Conservation (phyloP, 2,888 invertebrate genomes). For the Phasia obesa region DNA sequence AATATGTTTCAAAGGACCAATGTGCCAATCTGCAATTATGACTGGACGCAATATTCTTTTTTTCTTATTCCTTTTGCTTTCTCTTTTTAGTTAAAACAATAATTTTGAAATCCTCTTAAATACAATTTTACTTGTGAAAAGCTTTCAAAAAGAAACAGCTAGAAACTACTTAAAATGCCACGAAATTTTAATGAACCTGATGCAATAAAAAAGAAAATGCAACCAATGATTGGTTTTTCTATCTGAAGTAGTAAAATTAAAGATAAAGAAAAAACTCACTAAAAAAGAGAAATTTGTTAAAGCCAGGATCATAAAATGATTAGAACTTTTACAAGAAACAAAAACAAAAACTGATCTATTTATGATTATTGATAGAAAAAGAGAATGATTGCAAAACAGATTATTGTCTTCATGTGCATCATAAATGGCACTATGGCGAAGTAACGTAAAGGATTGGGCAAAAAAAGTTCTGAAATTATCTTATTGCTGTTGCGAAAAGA, state of each 20-base stretch:
- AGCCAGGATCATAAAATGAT: constrained; percentile 37
- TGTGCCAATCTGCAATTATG: not conserved
- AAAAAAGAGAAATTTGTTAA: constrained; percentile 22
- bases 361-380: constrained; percentile 9
- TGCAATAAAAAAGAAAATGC: too few relatives aligned
- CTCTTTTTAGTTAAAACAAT: not conserved
- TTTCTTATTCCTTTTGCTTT: too few relatives aligned
- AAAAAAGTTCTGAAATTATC: too few relatives aligned
- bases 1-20: constrained; percentile 5
- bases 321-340: too few relatives aligned
- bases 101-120: constrained; percentile 22
- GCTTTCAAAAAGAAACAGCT: constrained; percentile 11
- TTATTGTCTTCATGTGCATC: not conserved
- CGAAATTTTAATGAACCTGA: constrained; percentile 24
- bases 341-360: constrained; percentile 28
- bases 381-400: not conserved
- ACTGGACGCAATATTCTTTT: too few relatives aligned
- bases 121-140: constrained; percentile 31
- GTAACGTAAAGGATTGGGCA: too few relatives aligned
- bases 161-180: constrained; percentile 29
- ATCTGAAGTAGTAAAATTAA: not conserved
- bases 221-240: constrained; percentile 62
- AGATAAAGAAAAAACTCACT: not conserved
- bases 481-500: too few relatives aligned
- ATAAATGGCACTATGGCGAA: not conserved